Evolutionary conservation across 2,888 invertebrate species (phyloP).

Genomic region (Tipula helvola): DNA sequence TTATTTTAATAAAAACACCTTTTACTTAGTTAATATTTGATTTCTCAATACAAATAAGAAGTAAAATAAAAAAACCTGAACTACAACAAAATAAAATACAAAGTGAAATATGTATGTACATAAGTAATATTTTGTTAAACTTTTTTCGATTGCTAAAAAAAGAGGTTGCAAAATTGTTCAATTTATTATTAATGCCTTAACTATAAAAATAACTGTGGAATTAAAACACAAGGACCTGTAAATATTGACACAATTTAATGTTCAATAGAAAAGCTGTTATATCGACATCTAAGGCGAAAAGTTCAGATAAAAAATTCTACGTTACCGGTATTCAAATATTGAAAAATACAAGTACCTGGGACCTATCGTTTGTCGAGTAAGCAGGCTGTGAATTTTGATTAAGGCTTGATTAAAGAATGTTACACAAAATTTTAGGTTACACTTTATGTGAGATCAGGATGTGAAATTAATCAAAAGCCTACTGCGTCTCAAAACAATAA

Average conservation of each 20-base stretch:
- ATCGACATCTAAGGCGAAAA: no score
- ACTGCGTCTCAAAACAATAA: no score
- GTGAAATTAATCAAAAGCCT: no score
- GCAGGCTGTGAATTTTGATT: no score
- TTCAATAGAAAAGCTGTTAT: no score
- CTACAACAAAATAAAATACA: not conserved
- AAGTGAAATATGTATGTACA: not conserved
- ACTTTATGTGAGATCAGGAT: no score
- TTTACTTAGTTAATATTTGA: conserved; percentile 4
- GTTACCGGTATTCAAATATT: no score
- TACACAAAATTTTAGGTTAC: no score
- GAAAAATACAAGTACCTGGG: no score
- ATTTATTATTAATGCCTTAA: not conserved
- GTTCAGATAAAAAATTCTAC: no score
- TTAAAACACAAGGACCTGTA: not conserved
- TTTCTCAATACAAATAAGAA: not conserved
- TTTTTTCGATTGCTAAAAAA: not conserved
- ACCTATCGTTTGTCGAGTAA: no score
- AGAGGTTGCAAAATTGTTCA: not conserved
- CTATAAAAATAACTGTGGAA: not conserved
- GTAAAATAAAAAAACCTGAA: not conserved
- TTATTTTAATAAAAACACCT: not conserved
- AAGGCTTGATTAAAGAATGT: no score
- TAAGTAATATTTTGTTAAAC: not conserved
- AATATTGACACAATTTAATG: not conserved